Conservation (phyloP, 2,113 vertebrate genomes). For the Microcebus tavaratra region DNA sequence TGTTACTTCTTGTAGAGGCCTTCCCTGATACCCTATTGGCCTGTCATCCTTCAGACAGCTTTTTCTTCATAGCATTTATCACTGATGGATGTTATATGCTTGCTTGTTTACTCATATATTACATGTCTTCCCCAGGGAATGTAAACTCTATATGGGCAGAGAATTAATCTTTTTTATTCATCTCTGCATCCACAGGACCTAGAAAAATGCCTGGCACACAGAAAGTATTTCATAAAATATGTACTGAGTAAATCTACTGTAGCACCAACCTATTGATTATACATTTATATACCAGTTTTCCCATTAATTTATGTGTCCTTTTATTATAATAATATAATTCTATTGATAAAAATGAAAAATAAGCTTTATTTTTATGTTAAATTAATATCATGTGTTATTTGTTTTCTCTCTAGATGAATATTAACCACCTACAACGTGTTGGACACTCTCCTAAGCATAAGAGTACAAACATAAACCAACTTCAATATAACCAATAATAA, state of each 20-base stretch:
- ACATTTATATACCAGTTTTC: not conserved
- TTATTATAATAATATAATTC: not conserved
- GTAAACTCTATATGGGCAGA: not conserved
- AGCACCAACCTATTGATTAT: not conserved
- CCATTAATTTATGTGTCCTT: not conserved
- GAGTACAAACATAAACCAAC: not conserved
- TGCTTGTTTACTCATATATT: not conserved
- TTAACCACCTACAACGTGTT: not conserved
- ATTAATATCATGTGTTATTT: not conserved
- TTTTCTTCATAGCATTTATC: not conserved
- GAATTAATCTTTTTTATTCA: not conserved
- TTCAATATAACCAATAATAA: not conserved
- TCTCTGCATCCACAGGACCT: not conserved
- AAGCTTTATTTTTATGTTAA: not conserved
- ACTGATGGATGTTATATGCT: not conserved
- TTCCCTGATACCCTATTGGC: rapidly evolving
- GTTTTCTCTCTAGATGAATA: not conserved
- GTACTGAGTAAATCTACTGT: not conserved
- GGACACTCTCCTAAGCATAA: not conserved
- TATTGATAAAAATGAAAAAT: not conserved
- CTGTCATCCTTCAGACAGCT: no score
- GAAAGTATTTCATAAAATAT: not conserved
- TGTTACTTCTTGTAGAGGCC: not conserved
- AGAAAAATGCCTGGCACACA: not conserved
- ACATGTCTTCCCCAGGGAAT: not conserved